Evolutionary conservation across 2,797 vertebrate genomes (phyloP).

Genomic region (Bradypus variegatus): DNA sequence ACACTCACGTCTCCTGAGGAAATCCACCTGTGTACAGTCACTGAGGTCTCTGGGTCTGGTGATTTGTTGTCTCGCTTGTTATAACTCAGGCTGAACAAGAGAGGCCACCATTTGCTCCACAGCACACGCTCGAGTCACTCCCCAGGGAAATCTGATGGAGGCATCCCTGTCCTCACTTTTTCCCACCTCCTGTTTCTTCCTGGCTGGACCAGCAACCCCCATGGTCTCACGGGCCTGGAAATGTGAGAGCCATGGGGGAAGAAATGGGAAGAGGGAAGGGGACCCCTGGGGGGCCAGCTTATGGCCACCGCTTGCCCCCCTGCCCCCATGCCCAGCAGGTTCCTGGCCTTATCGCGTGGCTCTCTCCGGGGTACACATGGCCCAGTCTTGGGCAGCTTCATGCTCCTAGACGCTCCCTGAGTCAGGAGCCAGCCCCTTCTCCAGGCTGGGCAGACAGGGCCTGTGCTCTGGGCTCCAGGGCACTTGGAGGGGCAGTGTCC

Average conservation of each 20-base stretch:
- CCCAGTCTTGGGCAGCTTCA: neutral
- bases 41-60: rapidly evolving
- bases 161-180: neutral
- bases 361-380: no score
- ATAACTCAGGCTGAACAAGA: neutral
- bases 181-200: neutral
- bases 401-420: neutral
- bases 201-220: rapidly evolving
- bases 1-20: neutral
- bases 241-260: neutral
- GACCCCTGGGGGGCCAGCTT: no score
- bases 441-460: constrained; percentile 23
- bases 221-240: neutral
- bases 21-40: rapidly evolving
- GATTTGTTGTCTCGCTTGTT: neutral
- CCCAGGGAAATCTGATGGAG: neutral
- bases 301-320: neutral
- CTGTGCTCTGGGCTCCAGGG: constrained; percentile 42
- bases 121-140: neutral
- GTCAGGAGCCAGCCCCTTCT: neutral
- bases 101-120: no score
- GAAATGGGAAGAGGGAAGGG: neutral
- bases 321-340: rapidly evolving
- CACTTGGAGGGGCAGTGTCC: constrained; percentile 47
- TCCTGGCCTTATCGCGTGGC: neutral